Evolutionary conservation across 2,113 vertebrate species (phyloP), one percentile per base, ranked within the genome.

Genomic region (Caracal caracal): DNA sequence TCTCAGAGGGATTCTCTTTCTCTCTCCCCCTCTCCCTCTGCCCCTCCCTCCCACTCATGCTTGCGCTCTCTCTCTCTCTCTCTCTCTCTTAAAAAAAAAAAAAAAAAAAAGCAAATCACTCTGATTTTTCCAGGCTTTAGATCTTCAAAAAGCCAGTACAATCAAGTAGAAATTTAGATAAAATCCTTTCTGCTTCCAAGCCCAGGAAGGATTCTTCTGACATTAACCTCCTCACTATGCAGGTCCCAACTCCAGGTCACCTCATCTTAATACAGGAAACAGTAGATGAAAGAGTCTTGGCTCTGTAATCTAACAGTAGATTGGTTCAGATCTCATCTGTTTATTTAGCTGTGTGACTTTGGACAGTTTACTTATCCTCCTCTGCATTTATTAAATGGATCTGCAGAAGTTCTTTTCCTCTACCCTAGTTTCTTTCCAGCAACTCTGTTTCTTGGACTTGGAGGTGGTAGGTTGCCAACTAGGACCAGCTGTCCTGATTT

Each of bases 161-260:
- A 10, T 80, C 30, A 24, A 2, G 75, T 53, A 43, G 37, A 37
- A 73, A 15, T 88, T 76, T 85, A 56, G 65, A 78, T n/a, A 80
- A 94, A 76, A 28, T 68, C 26, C 80, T 90, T 75, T 15, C 61
- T 83, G 37, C 49, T 92, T 91, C 73, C 89, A n/a, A 96, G 37
- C 66, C 79, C 66, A 80, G 66, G 19, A 47, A 65, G 56, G 40
- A 37, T 47, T 61, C 35, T 85, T 75, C 24, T 59, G 13, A 80
- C 9, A 13, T 79, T 96, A 49, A 53, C 10, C 35, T 40, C 43
- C 16, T 70, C 53, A 63, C 28, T 56, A 2, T 83, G 17, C 28
- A 79, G 40, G 13, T 51, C 71, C 33, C 51, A 86, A 4, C 73
- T 76, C 19, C 28, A 82, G 16, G 51, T 76, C 63, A 73, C 37